Base-by-base conservation (phyloP, 2,888 invertebrate species). In the Mantis religiosa region DNA sequence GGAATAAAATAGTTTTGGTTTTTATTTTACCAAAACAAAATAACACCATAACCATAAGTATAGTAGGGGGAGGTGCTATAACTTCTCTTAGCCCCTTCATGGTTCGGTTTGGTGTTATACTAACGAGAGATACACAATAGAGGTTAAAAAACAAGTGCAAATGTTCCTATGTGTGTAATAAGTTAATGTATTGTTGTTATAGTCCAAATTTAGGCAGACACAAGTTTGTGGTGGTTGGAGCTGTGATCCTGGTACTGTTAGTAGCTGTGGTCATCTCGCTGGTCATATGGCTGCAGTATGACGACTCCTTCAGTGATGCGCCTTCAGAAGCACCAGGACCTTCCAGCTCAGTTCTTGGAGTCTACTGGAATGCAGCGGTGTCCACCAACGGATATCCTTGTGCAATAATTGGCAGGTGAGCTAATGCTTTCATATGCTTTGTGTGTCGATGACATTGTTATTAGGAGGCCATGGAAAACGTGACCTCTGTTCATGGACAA, bases 371-470 rank as follows among this genome's bases (percentile, higher is more conserved):
- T 92, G 96, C 95, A 83, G 96, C 96, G 6, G 95, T 97, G 89
- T 95, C 96, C 47, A 95, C 97, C 83, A 97, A 97, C 93, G 97
- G 97, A 87, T 93, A 93, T 91, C 96, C 96, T 92, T 97, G 97
- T 93, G 96, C 97, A 9, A 93, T 94, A 41, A 95, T 97, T 91
- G 97, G 97, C 91, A 95, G 94, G 96, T 96, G 92, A 91, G 92
- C 91, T n/a, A 30, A 90, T 89, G 81, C 20, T 86, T 34, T 41
- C 54, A 83, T n/a, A 82, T 84, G 82, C 47, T 20, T 8, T 83
- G 4, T 27, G 28, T 28, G 83, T 28, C 15, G 1, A 7, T 34
- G 41, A 41, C 12, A 41, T 12, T 41, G 41, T 41, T 41, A 12
- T 12, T 12, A 41, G 9, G 12, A 41, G 41, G 41, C 12, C 41